Evolutionary conservation across 1,140 invertebrate species (phyloP), one percentile per base, ranked within the genome.

Genomic region (Tetragonula clypearis): DNA sequence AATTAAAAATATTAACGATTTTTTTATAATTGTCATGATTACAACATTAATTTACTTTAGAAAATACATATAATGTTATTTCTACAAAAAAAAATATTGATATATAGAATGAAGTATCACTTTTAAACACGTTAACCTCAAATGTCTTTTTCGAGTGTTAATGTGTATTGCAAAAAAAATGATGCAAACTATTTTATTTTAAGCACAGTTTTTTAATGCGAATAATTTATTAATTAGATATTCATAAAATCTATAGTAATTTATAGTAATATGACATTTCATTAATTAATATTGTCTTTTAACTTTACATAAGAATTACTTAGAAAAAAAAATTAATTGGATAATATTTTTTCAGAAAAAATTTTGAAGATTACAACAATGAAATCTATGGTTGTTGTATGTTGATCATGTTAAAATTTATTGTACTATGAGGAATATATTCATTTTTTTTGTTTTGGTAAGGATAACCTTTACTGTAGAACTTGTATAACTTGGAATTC

Each of bases 381-480:
- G 41, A n/a, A 49, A 1, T 53, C 69, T 35, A 11, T 58, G 14
- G 41, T 14, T 65, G 15, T 26, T 69, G 26, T 56, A 69, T 68
- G 21, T 26, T 26, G 41, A 85, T 79, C 49, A 79, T 80, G 78
- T 84, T 82, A 77, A 78, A 68, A 58, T 75, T 56, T 6, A 49
- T 19, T 79, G 15, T 90, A 88, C 58, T 90, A 90, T 90, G 89
- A 90, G 71, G 89, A 77, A 55, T 81, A 86, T 75, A 69, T 74
- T 87, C 65, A 15, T 87, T 82, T 72, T 85, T 65, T 23, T 76
- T 26, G 49, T 85, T 69, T 49, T 90, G 87, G 90, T 91, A 90
- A 72, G 69, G 15, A 73, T 75, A 19, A 49, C 65, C 86, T 82
- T 60, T 84, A 58, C 79, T 80, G 35, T 65, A 72, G 8, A 49